These are phyloP conservation scores for Caradrina kadenii DNA, from an alignment of 2,888 invertebrate species.

Conservation along the genomic window DNA sequence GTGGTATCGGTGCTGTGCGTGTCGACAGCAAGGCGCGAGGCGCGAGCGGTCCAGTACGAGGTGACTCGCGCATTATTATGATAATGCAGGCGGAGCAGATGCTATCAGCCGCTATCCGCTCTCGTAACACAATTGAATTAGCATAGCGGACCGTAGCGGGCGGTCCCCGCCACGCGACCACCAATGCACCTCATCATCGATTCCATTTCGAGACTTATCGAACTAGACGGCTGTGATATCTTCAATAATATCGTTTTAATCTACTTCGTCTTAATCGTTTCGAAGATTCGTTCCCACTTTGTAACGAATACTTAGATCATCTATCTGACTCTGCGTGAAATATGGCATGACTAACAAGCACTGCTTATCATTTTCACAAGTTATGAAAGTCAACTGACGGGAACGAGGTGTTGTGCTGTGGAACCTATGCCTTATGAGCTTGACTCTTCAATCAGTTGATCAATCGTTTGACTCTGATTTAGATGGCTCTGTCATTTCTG, in stretches of 20 bases:
- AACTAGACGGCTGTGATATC: slow-evolving; percentile 48
- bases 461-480: slow-evolving; percentile 28
- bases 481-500: slow-evolving; percentile 3
- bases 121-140: slow-evolving; percentile 89
- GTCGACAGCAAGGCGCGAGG: slow-evolving; percentile 74
- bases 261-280: slow-evolving; percentile 21
- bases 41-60: slow-evolving; percentile 69
- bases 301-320: slow-evolving; percentile 17
- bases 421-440: slow-evolving; percentile 14
- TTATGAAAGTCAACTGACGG: slow-evolving; percentile 52
- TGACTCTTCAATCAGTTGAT: slow-evolving; percentile 36
- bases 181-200: slow-evolving; percentile 73
- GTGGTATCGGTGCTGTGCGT: slow-evolving; percentile 63
- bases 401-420: slow-evolving; percentile 38
- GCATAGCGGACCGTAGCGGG: slow-evolving; percentile 88
- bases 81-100: slow-evolving; percentile 87
- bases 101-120: slow-evolving; percentile 83
- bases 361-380: slow-evolving; percentile 47
- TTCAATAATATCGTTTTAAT: slow-evolving; percentile 53
- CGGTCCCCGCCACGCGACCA: slow-evolving; percentile 88
- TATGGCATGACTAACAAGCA: slow-evolving; percentile 15
- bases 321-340: background rate
- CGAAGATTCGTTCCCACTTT: slow-evolving; percentile 36
- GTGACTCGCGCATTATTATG: slow-evolving; percentile 90
- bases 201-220: slow-evolving; percentile 70